These are phyloP conservation scores for Mus spretus DNA, from an alignment of 2,797 vertebrate genomes.

Conservation along the genomic window DNA sequence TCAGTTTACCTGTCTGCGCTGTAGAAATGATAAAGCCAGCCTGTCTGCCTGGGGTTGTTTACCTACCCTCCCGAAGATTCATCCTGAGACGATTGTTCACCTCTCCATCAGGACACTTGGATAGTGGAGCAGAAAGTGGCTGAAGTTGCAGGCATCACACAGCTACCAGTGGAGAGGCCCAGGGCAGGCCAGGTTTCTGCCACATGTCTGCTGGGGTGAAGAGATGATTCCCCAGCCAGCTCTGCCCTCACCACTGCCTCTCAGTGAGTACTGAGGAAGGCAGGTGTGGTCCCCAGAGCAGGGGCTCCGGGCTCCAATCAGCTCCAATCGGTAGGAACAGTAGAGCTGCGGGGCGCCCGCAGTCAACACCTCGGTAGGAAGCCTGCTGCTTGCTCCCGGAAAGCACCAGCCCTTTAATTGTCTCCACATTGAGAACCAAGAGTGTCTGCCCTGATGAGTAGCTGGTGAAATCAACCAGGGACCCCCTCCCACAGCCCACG, in stretches of 20 bases:
- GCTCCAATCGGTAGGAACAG: background rate
- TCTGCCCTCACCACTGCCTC: too few relatives aligned
- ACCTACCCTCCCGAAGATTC: background rate
- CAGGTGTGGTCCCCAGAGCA: background rate
- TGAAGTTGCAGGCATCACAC: background rate
- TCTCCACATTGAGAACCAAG: conserved; percentile 71
- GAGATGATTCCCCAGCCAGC: background rate
- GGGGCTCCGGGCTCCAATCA: background rate
- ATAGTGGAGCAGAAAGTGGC: background rate
- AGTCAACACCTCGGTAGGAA: conserved; percentile 71
- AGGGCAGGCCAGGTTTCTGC: too few relatives aligned
- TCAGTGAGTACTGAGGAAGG: background rate
- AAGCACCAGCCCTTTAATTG: conserved; percentile 54
- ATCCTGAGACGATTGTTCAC: background rate
- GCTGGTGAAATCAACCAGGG: conserved; percentile 28
- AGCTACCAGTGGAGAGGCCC: background rate
- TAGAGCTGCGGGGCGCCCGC: conserved; percentile 7
- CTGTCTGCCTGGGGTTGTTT: background rate
- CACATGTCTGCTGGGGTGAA: background rate
- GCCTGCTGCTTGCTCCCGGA: background rate
- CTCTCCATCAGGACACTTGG: background rate
- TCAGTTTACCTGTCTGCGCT: conserved; percentile 6
- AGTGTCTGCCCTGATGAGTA: conserved; percentile 48
- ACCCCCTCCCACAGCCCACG: background rate
- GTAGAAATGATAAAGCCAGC: background rate